A percentile compares a stretch with the other conserved stretches of the same genome.
These are phyloP conservation scores for Gymnosoma rotundatum DNA, from an alignment of 2,888 invertebrate species.

Conservation along the genomic window DNA sequence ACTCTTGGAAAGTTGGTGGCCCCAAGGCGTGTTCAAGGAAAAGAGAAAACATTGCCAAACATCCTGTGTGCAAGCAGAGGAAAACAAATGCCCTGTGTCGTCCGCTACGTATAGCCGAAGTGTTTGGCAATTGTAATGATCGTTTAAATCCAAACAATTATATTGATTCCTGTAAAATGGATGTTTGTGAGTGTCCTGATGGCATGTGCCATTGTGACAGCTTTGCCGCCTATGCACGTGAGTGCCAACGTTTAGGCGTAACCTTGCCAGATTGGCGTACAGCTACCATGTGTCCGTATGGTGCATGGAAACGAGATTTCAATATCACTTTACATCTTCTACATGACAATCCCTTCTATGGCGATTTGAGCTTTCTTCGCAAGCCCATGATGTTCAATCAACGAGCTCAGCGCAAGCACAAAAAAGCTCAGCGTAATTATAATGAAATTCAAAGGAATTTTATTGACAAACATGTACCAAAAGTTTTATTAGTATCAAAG, in stretches of 20 bases:
- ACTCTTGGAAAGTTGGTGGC: slow-evolving; percentile 95
- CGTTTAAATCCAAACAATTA: slow-evolving; percentile 92
- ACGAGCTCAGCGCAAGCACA: slow-evolving; percentile 70
- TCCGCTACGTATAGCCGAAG: slow-evolving; percentile 83
- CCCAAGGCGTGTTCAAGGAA: slow-evolving; percentile 87
- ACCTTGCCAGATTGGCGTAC: slow-evolving; percentile 88
- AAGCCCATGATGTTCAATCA: slow-evolving; percentile 46
- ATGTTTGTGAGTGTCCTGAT: slow-evolving; percentile 93
- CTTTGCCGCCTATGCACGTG: slow-evolving; percentile 93
- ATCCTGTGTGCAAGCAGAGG: slow-evolving; percentile 83
- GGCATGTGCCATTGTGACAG: slow-evolving; percentile 94
- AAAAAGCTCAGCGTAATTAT: slow-evolving; percentile 72
- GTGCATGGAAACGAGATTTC: slow-evolving; percentile 76
- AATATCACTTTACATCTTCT: slow-evolving; percentile 56
- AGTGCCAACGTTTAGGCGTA: slow-evolving; percentile 91
- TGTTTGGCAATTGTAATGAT: slow-evolving; percentile 90
- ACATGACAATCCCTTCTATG: slow-evolving; percentile 73
- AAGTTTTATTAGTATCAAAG: slow-evolving; percentile 79
- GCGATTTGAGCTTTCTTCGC: slow-evolving; percentile 71
- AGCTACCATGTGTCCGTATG: slow-evolving; percentile 86
- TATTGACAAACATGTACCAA: slow-evolving; percentile 81
- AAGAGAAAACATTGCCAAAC: slow-evolving; percentile 82
- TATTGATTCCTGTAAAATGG: slow-evolving; percentile 92
- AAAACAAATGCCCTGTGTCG: slow-evolving; percentile 83
- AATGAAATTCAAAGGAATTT: slow-evolving; percentile 77